phyloP scores from a whole-genome alignment of 2,113 vertebrate species.

The Calyptommatus sinebrachiatus region DNA sequence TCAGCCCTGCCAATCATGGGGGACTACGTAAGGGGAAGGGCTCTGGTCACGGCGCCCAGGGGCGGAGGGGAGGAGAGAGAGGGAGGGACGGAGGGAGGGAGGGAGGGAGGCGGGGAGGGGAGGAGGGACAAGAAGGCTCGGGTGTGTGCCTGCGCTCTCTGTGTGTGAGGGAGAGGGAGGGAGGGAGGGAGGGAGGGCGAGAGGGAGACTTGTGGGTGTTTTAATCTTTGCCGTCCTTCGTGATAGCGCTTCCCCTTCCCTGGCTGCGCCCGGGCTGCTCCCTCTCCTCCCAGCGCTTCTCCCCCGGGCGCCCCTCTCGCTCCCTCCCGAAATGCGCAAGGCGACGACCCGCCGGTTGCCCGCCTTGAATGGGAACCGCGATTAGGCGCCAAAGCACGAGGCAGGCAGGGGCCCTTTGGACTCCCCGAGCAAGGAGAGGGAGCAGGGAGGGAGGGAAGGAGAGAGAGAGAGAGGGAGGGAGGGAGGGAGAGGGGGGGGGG shows the following conservation, averaged over 20 bases:
- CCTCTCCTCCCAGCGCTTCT: not conserved
- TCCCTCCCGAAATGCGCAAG: constrained; percentile 80
- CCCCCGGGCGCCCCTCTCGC: constrained; percentile 24
- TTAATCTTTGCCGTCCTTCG: constrained; percentile 82
- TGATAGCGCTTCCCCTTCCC: constrained; percentile 85
- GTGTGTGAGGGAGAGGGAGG: not conserved
- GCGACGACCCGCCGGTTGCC: constrained; percentile 80
- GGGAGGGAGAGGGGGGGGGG: too few species aligned
- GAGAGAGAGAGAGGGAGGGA: too few species aligned
- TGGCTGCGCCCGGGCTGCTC: constrained; percentile 42
- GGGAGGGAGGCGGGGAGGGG: too few species aligned
- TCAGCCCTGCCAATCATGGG: constrained; percentile 99
- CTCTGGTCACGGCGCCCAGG: constrained; percentile 92
- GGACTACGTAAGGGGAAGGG: constrained; percentile 91
- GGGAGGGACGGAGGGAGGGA: constrained; percentile 66
- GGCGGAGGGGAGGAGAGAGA: constrained; percentile 64
- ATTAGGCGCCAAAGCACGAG: constrained; percentile 90
- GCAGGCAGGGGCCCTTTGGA: constrained; percentile 85
- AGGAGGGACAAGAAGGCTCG: not conserved
- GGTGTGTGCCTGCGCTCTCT: not conserved
- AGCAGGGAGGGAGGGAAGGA: too few species aligned
- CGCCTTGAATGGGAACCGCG: constrained; percentile 90
- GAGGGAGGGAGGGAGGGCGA: too few species aligned
- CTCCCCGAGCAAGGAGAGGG: constrained; percentile 79
- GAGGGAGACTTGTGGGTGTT: not conserved